Conservation (phyloP, 2,113 vertebrate genomes). For the Daboia siamensis region DNA sequence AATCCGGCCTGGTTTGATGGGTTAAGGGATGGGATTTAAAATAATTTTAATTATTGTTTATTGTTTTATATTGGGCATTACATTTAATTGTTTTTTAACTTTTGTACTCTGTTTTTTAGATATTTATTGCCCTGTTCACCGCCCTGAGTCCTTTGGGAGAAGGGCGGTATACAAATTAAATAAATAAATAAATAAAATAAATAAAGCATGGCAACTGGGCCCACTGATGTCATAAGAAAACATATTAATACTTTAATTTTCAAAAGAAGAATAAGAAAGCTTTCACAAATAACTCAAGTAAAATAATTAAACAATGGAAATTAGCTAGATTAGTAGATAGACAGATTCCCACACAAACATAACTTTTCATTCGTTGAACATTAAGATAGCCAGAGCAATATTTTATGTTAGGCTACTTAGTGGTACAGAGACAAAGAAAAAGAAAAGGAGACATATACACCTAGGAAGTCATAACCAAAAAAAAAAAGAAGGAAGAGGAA, state of each 20-base stretch:
- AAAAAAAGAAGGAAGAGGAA: neutral
- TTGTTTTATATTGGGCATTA: too few species aligned
- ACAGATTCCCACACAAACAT: neutral
- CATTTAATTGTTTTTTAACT: too few species aligned
- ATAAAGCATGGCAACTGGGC: neutral
- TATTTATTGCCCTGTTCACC: too few species aligned
- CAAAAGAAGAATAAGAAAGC: neutral
- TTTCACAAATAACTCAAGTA: neutral
- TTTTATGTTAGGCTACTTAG: neutral
- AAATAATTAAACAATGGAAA: neutral
- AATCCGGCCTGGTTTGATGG: too few species aligned
- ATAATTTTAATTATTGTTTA: too few species aligned
- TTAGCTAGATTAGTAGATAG: neutral
- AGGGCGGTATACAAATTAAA: too few species aligned
- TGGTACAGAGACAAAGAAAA: neutral
- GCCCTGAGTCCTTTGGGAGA: too few species aligned
- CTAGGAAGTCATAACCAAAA: neutral
- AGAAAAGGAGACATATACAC: neutral
- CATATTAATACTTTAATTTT: neutral
- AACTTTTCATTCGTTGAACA: neutral
- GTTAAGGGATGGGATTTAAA: too few species aligned
- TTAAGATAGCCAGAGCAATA: neutral
- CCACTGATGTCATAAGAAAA: neutral
- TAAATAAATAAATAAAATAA: too few species aligned
- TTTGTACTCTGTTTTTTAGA: too few species aligned